These are phyloP conservation scores for Cryptus viduatorius DNA, from an alignment of 2,888 invertebrate species.

Conservation along the genomic window DNA sequence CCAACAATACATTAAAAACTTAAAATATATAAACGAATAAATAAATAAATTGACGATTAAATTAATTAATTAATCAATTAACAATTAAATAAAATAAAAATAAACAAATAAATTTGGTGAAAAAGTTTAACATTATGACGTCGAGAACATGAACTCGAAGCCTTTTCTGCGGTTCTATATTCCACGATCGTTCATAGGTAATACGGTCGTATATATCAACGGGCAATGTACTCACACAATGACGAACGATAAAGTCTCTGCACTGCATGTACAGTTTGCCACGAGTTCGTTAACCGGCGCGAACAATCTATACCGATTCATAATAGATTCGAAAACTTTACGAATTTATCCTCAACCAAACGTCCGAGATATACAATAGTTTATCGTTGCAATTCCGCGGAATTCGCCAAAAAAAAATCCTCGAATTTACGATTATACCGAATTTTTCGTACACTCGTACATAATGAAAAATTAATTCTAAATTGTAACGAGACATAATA, in stretches of 20 bases:
- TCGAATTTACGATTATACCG: background rate
- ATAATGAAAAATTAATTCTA: background rate
- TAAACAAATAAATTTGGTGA: no score
- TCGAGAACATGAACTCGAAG: no score
- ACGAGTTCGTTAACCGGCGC: conserved; percentile 14
- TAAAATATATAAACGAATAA: no score
- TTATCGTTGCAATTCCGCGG: background rate
- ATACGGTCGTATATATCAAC: background rate
- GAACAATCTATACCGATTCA: conserved; percentile 25
- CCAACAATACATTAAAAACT: no score
- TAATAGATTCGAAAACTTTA: conserved; percentile 9
- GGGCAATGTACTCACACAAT: conserved; percentile 3
- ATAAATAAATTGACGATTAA: no score
- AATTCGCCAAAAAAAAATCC: background rate
- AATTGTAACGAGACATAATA: background rate
- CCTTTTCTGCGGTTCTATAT: background rate
- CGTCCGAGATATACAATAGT: background rate
- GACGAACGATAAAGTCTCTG: background rate
- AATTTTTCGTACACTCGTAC: background rate
- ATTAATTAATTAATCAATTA: no score
- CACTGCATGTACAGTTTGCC: background rate
- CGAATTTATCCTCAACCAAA: background rate
- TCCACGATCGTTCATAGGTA: background rate
- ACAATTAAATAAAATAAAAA: no score
- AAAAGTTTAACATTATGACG: no score